Evolutionary conservation across 2,113 vertebrate species (phyloP), one percentile per base, ranked within the genome.

Genomic region (Esox niger): DNA sequence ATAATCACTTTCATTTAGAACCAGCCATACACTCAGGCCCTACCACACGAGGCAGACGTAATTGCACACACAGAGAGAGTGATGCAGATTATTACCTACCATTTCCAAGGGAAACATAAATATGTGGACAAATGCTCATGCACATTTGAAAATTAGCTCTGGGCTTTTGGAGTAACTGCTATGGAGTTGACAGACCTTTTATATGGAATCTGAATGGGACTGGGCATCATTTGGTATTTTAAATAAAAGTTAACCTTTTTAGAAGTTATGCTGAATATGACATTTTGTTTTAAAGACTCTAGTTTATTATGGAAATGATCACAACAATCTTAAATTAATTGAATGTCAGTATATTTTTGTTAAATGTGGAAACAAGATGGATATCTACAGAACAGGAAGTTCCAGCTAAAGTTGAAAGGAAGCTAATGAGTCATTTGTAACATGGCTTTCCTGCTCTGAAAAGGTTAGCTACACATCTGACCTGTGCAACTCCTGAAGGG

Each of bases 1-100:
- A 71, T 79, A 71, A 74, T 79, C 64, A 13, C 31, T 73, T 49
- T 81, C 27, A 60, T 75, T 79, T 70, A 26, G 59, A 54, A 66
- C 65, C 65, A 62, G 33, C 52, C 17, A 15, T 43, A 43, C 35
- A 43, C 17, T 43, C 35, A 52, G 56, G 62, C 65, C 62, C 23
- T 38, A 63, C 43, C 68, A 69, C 71, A 74, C 70, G n/a, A n/a
- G n/a, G 57, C 25, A 65, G 68, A 63, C 68, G 69, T 74, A 76
- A 82, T 76, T 79, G 64, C 56, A 23, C 61, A 66, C 57, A 62
- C n/a, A n/a, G n/a, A n/a, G 13, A 66, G 62, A 72, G 49, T 74
- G 29, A 67, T 4, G 2, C 73, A 70, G 70, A 73, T 66, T 65
- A 71, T 78, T 78, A 75, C 75, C 71, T 62, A 71, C 29, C 58